Evolutionary conservation across 2,113 vertebrate genomes (phyloP).

Genomic region (Oryzias melastigma): DNA sequence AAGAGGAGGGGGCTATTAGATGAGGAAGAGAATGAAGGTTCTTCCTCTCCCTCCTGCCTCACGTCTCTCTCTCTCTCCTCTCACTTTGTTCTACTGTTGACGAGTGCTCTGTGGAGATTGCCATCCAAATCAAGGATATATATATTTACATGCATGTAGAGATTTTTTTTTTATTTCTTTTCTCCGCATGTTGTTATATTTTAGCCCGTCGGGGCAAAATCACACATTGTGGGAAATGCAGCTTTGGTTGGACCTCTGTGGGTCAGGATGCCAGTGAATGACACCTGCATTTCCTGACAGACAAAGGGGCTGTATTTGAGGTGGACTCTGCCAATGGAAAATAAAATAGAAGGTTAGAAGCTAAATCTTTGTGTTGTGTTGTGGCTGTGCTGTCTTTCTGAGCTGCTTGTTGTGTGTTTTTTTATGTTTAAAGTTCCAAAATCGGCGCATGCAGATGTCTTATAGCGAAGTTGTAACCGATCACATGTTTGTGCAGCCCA

Average conservation of each 20-base stretch:
- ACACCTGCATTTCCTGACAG: constrained; percentile 75
- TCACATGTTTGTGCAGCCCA: constrained; percentile 51
- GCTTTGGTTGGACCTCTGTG: constrained; percentile 63
- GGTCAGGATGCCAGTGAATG: constrained; percentile 78
- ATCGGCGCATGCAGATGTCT: constrained; percentile 38
- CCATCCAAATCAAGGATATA: constrained; percentile 61
- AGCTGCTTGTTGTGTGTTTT: constrained; percentile 17
- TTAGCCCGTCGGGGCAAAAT: constrained; percentile 42
- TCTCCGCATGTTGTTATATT: constrained; percentile 39
- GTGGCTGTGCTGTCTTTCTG: constrained; percentile 37
- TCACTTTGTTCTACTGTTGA: constrained; percentile 79
- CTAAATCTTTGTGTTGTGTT: constrained; percentile 57
- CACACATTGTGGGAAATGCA: constrained; percentile 63
- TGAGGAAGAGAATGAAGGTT: constrained; percentile 70
- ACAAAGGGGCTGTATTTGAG: constrained; percentile 66
- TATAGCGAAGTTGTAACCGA: constrained; percentile 26
- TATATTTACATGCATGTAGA: constrained; percentile 9
- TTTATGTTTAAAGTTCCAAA: constrained; percentile 47
- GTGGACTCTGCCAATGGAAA: constrained; percentile 78
- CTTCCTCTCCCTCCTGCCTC: constrained; percentile 59
- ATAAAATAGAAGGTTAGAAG: constrained; percentile 84
- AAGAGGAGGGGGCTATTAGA: constrained; percentile 71
- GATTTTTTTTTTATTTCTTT: constrained; percentile 12
- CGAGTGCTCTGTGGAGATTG: constrained; percentile 67
- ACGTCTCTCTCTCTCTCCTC: constrained; percentile 60